phyloP scores from a whole-genome alignment of 2,113 vertebrate genomes.

The Cygnus buccinator region DNA sequence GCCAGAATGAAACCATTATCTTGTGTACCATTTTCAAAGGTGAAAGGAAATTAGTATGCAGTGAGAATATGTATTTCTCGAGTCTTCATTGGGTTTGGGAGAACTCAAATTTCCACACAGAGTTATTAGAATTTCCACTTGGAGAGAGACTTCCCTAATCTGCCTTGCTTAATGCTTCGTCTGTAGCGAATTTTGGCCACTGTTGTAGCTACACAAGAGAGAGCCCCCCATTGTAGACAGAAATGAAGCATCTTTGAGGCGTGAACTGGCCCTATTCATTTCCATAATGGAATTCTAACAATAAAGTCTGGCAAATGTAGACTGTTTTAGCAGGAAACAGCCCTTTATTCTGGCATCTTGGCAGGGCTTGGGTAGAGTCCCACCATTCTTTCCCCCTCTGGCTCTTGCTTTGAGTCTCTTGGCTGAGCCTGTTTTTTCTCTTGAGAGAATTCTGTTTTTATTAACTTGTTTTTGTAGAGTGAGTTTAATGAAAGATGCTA shows the following conservation, averaged over 20 bases:
- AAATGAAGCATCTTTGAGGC: constrained; percentile 9
- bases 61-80: not conserved
- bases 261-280: constrained; percentile 16
- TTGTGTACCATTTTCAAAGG: not conserved
- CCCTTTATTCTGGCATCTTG: constrained; percentile 43
- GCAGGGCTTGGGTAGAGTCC: constrained; percentile 59
- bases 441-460: constrained; percentile 20
- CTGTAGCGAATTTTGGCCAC: not conserved
- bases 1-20: not conserved
- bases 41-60: not conserved
- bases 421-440: constrained; percentile 22
- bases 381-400: constrained; percentile 42
- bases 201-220: not conserved
- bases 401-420: constrained; percentile 21
- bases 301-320: constrained; percentile 23
- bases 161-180: not conserved
- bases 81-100: not conserved
- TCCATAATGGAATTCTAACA: constrained; percentile 49
- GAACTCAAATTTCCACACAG: not conserved
- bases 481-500: constrained; percentile 3
- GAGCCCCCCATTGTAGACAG: not conserved
- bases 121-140: not conserved
- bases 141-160: not conserved
- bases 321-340: constrained; percentile 41
- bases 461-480: constrained; percentile 12